Percentiles rank a stretch among this genome's conserved stretches.
Evolutionary conservation across 2,113 vertebrate genomes (phyloP).

Genomic region (Sinocyclocheilus anshuiensis): DNA sequence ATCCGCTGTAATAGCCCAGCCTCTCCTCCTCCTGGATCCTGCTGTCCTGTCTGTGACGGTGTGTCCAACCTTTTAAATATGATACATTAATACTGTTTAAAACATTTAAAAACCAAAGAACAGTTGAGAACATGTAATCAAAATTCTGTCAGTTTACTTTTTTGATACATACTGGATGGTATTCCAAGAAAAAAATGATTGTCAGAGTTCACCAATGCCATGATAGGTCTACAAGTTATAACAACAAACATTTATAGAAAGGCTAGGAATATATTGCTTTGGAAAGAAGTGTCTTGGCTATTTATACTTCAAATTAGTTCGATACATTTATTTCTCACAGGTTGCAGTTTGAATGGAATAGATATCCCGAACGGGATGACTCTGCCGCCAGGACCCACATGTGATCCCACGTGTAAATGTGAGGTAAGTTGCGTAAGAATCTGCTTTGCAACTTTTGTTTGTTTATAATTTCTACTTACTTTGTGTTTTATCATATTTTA

Average conservation of each 20-base stretch:
- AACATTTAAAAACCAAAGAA: neutral
- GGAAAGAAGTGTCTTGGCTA: neutral
- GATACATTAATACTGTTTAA: neutral
- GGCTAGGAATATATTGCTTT: neutral
- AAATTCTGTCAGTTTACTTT: neutral
- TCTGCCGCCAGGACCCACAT: constrained; percentile 55
- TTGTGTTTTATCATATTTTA: neutral
- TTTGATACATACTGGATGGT: neutral
- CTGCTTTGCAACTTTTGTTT: neutral
- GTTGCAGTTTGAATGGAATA: constrained; percentile 67
- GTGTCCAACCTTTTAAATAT: constrained; percentile 34
- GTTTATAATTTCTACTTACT: neutral
- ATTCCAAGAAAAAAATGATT: neutral
- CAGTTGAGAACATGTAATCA: neutral
- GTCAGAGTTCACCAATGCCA: neutral
- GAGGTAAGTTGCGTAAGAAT: constrained; percentile 55
- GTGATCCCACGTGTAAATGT: constrained; percentile 63
- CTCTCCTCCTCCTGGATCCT: constrained; percentile 60
- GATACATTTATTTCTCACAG: constrained; percentile 51
- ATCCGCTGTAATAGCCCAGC: constrained; percentile 66
- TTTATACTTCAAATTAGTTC: neutral
- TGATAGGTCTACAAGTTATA: neutral
- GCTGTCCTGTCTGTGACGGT: constrained; percentile 77
- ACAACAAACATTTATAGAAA: neutral
- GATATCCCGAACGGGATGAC: constrained; percentile 60